Conservation (phyloP, 2,888 invertebrate species). For the Eretmocerus hayati region DNA sequence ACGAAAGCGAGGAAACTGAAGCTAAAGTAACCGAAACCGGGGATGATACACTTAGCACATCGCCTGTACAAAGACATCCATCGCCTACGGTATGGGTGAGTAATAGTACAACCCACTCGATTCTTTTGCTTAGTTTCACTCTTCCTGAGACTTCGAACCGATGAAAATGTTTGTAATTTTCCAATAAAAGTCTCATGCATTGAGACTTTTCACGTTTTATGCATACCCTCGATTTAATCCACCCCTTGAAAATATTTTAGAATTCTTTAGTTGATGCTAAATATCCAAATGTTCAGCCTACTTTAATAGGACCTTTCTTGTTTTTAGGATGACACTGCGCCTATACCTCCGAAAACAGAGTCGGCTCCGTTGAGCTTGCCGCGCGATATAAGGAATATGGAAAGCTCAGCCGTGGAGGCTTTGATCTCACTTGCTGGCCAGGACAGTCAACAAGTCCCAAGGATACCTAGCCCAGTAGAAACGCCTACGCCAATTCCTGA, state of each 20-base stretch:
- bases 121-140: no score
- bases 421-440: conserved; percentile 41
- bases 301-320: no score
- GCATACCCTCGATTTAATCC: no score
- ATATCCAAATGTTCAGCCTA: no score
- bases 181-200: no score
- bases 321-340: neutral
- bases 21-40: conserved; percentile 4
- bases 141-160: no score
- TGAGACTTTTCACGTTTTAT: no score
- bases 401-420: conserved; percentile 44
- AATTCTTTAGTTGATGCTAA: no score
- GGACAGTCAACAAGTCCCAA: conserved; percentile 37
- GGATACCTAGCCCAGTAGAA: conserved; percentile 22
- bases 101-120: no score
- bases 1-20: conserved; percentile 6
- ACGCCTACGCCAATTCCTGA: conserved; percentile 19
- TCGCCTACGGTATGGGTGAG: conserved; percentile 14
- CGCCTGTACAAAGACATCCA: neutral
- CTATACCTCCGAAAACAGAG: neutral
- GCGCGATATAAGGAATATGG: conserved; percentile 40
- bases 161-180: no score
- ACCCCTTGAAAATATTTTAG: no score
- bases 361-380: neutral
- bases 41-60: neutral